Evolutionary conservation across 2,797 vertebrate genomes (phyloP).

Genomic region (Podarcis siculus): DNA sequence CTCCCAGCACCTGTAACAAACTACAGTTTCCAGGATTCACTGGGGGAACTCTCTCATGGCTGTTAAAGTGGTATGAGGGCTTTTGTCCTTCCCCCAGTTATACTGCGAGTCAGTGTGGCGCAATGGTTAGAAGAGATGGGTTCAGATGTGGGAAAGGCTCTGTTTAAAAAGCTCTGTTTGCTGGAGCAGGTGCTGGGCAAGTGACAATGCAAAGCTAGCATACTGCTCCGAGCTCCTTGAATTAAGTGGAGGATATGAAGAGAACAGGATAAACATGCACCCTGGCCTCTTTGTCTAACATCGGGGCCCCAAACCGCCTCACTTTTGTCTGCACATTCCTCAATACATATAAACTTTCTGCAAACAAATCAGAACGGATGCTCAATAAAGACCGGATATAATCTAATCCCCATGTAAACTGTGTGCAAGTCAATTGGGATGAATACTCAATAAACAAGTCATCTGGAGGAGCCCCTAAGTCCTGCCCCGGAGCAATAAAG

Average conservation of each 20-base stretch:
- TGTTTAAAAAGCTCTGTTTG: background rate
- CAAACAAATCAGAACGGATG: too few relatives aligned
- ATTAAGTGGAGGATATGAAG: background rate
- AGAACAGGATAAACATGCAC: background rate
- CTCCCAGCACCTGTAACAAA: too few relatives aligned
- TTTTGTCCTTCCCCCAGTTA: background rate
- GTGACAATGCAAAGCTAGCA: background rate
- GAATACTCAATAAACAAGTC: too few relatives aligned
- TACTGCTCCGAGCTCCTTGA: background rate
- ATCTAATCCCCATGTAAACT: too few relatives aligned
- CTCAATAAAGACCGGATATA: too few relatives aligned
- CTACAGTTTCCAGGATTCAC: too few relatives aligned
- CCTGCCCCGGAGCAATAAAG: too few relatives aligned
- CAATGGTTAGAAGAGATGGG: background rate
- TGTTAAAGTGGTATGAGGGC: too few relatives aligned
- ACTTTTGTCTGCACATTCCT: background rate
- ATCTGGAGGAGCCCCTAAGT: too few relatives aligned
- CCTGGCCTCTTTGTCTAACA: background rate
- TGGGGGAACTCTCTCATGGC: too few relatives aligned
- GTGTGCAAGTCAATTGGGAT: too few relatives aligned
- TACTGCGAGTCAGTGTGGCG: background rate
- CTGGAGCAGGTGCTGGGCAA: background rate
- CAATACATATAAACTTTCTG: background rate
- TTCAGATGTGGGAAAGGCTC: background rate
- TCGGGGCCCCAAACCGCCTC: background rate